Evolutionary conservation across 64 coral and sea anemone species (phyloP), one percentile per base, ranked within the genome.

Genomic region (Pocillopora verrucosa): DNA sequence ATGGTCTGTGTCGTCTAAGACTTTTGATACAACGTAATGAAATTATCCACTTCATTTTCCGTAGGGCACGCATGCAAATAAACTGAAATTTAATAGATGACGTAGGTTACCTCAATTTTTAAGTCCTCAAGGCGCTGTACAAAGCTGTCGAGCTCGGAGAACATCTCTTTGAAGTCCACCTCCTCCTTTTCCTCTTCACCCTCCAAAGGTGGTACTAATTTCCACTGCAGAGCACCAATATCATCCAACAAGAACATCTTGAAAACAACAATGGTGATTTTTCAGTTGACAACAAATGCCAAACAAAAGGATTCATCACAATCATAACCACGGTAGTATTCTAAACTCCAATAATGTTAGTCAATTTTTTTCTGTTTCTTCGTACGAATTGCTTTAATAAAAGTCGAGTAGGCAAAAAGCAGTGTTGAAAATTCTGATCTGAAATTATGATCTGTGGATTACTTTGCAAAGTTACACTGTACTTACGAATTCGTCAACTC

Each of bases 131-230:
- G 67, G 56, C 95, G 76, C 61, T 93, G 91, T 1, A 82, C 83
- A 58, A 72, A 97, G 20, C 92, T 92, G 45, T 93, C 84, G 34
- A 97, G 77, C 60, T 97, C 92, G 2, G 79, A 37, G 69, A 97
- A n/a, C 16, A 75, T 93, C 76, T 93, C 91, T 34, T 77, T 92
- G 5, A 87, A 82, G 1, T 75, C 87, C 11, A 65, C 36, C 30
- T 93, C 91, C 12, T 61, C 62, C 13, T 91, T 85, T 45, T 85
- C 67, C 0, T 7, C 37, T 85, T 85, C 82, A 11, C 82, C 82
- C 45, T 85, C 82, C 11, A 85, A 37, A 24, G 82, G 82, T 0
- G 82, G 82, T 26, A n/a, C 11, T 45, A 85, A 16, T 38, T 85
- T 85, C 82, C 82, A 85, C 38, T 85, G 82, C 65, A 85, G 82